phyloP scores from a whole-genome alignment of 2,888 invertebrate genomes.

The Drosophila imparisetae region DNA sequence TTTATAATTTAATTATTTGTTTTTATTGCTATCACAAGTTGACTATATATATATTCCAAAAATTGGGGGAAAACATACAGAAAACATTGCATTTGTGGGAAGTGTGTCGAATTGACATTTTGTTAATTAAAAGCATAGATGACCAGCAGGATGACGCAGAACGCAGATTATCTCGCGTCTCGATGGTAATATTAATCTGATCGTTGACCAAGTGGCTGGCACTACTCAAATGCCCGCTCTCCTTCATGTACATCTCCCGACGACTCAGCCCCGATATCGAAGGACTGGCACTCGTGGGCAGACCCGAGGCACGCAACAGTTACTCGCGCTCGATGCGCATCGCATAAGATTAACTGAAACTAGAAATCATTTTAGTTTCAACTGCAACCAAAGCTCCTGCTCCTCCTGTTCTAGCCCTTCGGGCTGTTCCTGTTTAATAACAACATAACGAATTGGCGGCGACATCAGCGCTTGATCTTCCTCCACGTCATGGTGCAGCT shows the following conservation, averaged over 20 bases:
- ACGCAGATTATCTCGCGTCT: slow-evolving; percentile 96
- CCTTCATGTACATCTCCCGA: slow-evolving; percentile 96
- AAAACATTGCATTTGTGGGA: slow-evolving; percentile 44
- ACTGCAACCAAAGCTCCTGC: slow-evolving; percentile 18
- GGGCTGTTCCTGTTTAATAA: slow-evolving; percentile 49
- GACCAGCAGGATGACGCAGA: slow-evolving; percentile 94
- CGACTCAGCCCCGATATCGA: slow-evolving; percentile 91
- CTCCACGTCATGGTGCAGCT: slow-evolving; percentile 1
- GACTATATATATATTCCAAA: slow-evolving; percentile 62
- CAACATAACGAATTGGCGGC: slow-evolving; percentile 61
- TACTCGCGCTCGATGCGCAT: slow-evolving; percentile 92
- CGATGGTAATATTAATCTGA: slow-evolving; percentile 98
- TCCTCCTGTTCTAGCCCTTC: slow-evolving; percentile 6
- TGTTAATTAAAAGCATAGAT: slow-evolving; percentile 91
- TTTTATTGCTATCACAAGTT: slow-evolving; percentile 77
- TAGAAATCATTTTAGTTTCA: slow-evolving; percentile 66
- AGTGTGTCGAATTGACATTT: slow-evolving; percentile 16
- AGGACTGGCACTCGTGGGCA: slow-evolving; percentile 81
- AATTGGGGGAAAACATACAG: slow-evolving; percentile 39
- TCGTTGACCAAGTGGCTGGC: slow-evolving; percentile 97
- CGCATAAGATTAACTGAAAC: too few species aligned
- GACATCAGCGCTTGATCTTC: slow-evolving; percentile 23
- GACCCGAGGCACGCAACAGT: slow-evolving; percentile 83
- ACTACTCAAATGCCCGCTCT: slow-evolving; percentile 95
- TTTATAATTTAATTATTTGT: slow-evolving; percentile 50